These are phyloP conservation scores for Camponotus vicinus DNA, from an alignment of 1,140 invertebrate species.

Conservation along the genomic window DNA sequence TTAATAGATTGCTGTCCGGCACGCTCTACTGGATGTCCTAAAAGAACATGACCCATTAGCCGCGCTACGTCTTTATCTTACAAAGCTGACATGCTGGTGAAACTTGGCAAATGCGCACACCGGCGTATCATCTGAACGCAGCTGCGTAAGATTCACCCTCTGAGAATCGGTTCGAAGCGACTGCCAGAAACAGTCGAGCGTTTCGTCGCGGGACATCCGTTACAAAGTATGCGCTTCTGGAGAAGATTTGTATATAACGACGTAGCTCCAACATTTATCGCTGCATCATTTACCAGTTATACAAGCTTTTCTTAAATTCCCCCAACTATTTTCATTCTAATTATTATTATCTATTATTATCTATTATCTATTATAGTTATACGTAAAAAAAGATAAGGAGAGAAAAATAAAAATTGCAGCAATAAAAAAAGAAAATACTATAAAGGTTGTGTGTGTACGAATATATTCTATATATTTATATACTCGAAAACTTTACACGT, in stretches of 20 bases:
- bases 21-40: constrained; percentile 17
- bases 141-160: constrained; percentile 48
- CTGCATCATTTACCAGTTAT: not conserved
- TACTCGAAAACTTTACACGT: not conserved
- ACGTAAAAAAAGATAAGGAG: not conserved
- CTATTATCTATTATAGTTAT: not conserved
- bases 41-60: constrained; percentile 22
- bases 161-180: constrained; percentile 9
- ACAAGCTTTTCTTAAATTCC: not conserved
- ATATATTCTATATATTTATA: not conserved
- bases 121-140: constrained; percentile 26
- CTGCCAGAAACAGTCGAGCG: constrained; percentile 27
- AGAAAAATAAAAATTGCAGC: not conserved
- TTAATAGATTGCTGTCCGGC: constrained; percentile 31
- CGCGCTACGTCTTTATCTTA: constrained; percentile 17
- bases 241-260: not conserved
- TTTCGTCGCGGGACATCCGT: constrained; percentile 23
- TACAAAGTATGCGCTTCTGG: constrained; percentile 32
- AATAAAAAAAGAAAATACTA: not conserved
- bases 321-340: not conserved
- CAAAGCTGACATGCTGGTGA: not conserved
- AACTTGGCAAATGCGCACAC: constrained; percentile 33
- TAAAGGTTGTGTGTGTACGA: not conserved
- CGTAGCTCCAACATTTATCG: too few species aligned
- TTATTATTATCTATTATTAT: not conserved